These are phyloP conservation scores for Crematogaster levior DNA, from an alignment of 2,888 invertebrate genomes.

Conservation along the genomic window DNA sequence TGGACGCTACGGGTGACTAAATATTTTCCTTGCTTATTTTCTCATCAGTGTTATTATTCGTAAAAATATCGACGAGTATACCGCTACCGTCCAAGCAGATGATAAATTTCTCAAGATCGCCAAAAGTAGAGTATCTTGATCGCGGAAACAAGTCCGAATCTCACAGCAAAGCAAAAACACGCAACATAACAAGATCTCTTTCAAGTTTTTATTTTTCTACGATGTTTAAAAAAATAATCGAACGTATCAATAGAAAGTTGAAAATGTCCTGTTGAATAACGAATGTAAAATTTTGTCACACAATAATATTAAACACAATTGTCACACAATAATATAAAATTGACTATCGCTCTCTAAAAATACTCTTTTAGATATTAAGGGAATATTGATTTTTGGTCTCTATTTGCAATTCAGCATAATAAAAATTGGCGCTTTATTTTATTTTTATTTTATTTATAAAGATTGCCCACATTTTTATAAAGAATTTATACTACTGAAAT, in stretches of 20 bases:
- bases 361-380: neutral
- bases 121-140: neutral
- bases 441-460: neutral
- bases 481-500: neutral
- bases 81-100: neutral
- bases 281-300: neutral
- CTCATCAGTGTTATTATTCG: conserved; percentile 37
- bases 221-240: neutral
- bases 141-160: neutral
- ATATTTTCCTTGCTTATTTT: conserved; percentile 32
- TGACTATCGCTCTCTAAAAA: neutral
- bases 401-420: neutral
- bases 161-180: neutral
- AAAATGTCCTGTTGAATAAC: neutral
- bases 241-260: neutral
- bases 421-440: neutral
- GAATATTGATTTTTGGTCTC: neutral
- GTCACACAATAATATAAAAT: no score
- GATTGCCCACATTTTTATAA: neutral
- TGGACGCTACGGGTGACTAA: conserved; percentile 10
- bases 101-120: conserved; percentile 12
- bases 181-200: neutral
- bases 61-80: neutral
- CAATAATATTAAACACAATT: no score
- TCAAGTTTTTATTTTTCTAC: neutral